Evolutionary conservation across 2,888 invertebrate species (phyloP), one percentile per base, ranked within the genome.

Genomic region (Drosophila planitibia): DNA sequence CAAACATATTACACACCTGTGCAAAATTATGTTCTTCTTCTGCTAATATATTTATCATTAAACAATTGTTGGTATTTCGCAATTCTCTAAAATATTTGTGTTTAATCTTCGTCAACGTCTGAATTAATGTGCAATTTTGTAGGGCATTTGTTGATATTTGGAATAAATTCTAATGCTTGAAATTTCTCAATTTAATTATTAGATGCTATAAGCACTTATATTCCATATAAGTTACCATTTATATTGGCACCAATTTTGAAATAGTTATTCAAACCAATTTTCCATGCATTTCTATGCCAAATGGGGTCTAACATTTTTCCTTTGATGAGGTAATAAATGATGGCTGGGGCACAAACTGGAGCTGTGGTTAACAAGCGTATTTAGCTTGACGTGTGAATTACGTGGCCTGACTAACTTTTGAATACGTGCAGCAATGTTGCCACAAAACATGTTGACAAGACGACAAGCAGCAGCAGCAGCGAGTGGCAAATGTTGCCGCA

Each of bases 371-470:
- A 83, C 83, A 76, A 82, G 77, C 85, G 74, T 76, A 85, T 85
- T 88, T 72, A 76, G 78, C 79, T 74, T 83, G 88, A 91, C 91
- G 88, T 91, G 91, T 88, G 90, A 91, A 91, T 91, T 89, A 90
- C 90, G 90, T 90, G 85, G 90, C 89, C 75, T 59, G 72, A 67
- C 76, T 83, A 72, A 70, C 89, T 90, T 85, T 85, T 84, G 90
- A 83, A 89, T 91, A 87, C 90, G 91, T 88, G 87, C 88, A 89
- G 76, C 81, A 89, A 89, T 86, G 81, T 81, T 74, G 77, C 78
- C 75, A 70, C 77, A 81, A 89, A 85, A 83, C 87, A 90, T 81
- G 89, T 90, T 90, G 91, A 85, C 89, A 90, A 79, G 73, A 51
- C 65, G 77, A 83, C 82, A 85, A 74, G 65, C 84, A 68, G 77